Conservation (phyloP, 1,140 invertebrate genomes). For the Drosophila micromelanica region DNA sequence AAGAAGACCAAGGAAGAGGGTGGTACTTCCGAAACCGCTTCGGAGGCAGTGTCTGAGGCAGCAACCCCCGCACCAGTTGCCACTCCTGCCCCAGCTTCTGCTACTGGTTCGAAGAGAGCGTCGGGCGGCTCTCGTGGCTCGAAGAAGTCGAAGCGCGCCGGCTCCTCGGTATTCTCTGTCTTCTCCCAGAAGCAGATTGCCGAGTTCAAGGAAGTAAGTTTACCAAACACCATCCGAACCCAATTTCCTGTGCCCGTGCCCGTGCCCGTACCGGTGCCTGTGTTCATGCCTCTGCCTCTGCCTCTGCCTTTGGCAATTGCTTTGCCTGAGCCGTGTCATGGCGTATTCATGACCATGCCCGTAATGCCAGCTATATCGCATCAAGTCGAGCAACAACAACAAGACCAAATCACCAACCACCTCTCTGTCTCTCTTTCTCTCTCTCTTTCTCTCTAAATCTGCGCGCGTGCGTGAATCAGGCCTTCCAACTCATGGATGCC, state of each 20-base stretch:
- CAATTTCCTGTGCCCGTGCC: conserved; percentile 4
- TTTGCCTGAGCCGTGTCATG: conserved; percentile 17
- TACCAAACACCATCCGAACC: neutral
- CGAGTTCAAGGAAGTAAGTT: conserved; percentile 96
- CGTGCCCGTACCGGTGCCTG: neutral
- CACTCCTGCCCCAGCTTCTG: conserved; percentile 86
- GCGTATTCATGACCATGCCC: conserved; percentile 8
- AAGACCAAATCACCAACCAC: conserved; percentile 73
- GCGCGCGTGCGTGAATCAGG: conserved; percentile 84
- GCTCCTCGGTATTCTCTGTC: conserved; percentile 97
- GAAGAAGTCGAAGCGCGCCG: conserved; percentile 92
- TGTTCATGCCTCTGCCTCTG: neutral
- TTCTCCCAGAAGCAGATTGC: conserved; percentile 97
- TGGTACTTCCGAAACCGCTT: conserved; percentile 87
- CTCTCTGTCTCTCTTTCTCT: conserved; percentile 59
- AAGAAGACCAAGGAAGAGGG: conserved; percentile 92
- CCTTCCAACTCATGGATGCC: conserved; percentile 99
- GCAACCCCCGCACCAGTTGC: conserved; percentile 86
- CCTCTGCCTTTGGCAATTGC: neutral
- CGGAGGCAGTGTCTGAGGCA: conserved; percentile 86
- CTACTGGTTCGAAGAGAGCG: conserved; percentile 87
- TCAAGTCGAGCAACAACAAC: neutral
- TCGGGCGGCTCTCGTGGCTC: conserved; percentile 87
- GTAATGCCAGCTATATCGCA: too few relatives aligned
- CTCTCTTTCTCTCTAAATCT: conserved; percentile 79